phyloP scores from a whole-genome alignment of 2,888 invertebrate genomes.

The Anarsia innoxiella region DNA sequence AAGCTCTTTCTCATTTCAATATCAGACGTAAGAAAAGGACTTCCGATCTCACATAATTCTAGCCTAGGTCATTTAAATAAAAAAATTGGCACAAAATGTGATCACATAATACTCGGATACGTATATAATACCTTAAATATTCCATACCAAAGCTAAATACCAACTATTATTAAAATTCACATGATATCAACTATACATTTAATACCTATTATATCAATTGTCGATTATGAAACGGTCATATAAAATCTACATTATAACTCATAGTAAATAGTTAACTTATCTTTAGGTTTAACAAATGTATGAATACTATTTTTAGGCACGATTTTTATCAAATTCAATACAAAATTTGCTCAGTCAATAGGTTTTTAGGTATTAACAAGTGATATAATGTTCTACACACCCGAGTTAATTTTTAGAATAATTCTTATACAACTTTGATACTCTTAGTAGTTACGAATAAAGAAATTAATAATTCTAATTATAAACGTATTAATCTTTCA shows the following conservation, averaged over 20 bases:
- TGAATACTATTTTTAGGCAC: conserved; percentile 62
- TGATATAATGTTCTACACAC: too few species aligned
- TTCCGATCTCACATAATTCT: too few species aligned
- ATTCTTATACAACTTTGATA: too few species aligned
- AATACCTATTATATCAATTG: conserved; percentile 40
- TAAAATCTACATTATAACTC: conserved; percentile 67
- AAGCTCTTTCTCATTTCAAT: too few species aligned
- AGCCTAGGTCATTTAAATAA: conserved; percentile 53
- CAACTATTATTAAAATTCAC: conserved; percentile 35
- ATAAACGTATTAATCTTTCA: too few species aligned
- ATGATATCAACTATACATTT: conserved; percentile 31
- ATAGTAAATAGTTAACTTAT: conserved; percentile 25
- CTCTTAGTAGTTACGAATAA: too few species aligned
- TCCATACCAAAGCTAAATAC: conserved; percentile 45
- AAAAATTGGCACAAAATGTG: conserved; percentile 64
- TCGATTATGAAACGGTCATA: conserved; percentile 51
- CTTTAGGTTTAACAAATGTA: conserved; percentile 50
- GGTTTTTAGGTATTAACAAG: too few species aligned
- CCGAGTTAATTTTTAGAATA: too few species aligned
- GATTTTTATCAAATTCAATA: conserved; percentile 45
- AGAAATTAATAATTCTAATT: too few species aligned
- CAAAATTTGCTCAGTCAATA: too few species aligned
- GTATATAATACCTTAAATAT: conserved; percentile 31
- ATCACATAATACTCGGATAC: conserved; percentile 61
- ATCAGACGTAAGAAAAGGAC: too few species aligned